phyloP scores from a whole-genome alignment of 2,888 invertebrate species.

The Sepiola atlantica region DNA sequence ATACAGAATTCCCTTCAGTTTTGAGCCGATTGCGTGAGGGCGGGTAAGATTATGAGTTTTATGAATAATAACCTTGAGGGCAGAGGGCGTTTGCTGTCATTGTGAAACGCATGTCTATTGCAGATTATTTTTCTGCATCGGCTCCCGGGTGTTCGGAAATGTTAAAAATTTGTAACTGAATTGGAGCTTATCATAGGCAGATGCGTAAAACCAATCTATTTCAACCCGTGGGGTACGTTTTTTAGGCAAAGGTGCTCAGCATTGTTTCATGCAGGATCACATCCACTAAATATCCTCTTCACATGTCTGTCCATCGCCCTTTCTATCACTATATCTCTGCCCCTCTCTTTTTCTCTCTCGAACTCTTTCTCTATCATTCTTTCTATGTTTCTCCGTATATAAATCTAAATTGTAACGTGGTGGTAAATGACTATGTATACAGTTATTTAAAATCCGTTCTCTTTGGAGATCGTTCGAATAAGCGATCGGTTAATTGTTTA shows the following conservation, averaged over 20 bases:
- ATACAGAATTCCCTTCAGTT: background rate
- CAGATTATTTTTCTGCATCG: background rate
- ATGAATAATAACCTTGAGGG: conserved; percentile 15
- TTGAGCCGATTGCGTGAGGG: background rate
- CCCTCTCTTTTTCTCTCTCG: no score
- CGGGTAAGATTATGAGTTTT: background rate
- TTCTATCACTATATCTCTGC: no score
- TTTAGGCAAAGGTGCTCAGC: background rate
- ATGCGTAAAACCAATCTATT: background rate
- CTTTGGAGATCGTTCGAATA: no score
- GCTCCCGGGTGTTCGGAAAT: background rate
- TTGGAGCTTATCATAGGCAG: background rate
- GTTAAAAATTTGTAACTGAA: background rate
- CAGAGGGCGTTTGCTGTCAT: background rate
- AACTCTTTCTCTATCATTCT: no score
- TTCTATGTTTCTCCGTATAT: no score
- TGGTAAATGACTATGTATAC: no score
- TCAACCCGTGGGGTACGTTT: background rate
- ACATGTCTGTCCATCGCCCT: no score
- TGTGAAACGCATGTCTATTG: background rate
- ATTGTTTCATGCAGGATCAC: background rate
- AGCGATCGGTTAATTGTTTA: no score
- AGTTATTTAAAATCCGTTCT: no score
- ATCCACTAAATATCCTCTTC: no score
- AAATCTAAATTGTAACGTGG: no score